These are phyloP conservation scores for Ectemnius cavifrons DNA, from an alignment of 2,888 invertebrate species.

Conservation along the genomic window DNA sequence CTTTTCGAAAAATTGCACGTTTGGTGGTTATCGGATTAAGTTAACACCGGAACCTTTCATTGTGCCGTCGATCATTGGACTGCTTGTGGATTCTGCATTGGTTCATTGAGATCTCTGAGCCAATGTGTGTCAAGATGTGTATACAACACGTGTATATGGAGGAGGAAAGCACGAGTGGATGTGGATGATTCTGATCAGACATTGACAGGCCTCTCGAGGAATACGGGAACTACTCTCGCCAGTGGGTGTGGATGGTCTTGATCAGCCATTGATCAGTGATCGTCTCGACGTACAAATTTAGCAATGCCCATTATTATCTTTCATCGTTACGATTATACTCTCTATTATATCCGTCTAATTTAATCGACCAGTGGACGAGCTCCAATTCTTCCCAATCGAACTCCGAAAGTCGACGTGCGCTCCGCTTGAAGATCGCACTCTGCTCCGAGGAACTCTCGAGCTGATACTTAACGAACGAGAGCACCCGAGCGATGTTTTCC, in stretches of 20 bases:
- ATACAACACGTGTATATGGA: slow-evolving; percentile 5
- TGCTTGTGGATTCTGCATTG: background rate
- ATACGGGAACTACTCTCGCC: background rate
- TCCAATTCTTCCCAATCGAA: too few relatives aligned
- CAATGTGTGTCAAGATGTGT: slow-evolving; percentile 29
- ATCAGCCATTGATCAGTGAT: slow-evolving; percentile 30
- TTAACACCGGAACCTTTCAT: background rate
- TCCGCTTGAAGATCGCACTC: too few relatives aligned
- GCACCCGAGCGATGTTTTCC: background rate
- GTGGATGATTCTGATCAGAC: slow-evolving; percentile 26
- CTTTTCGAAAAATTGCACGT: too few relatives aligned
- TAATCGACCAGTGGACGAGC: too few relatives aligned
- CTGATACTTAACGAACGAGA: too few relatives aligned
- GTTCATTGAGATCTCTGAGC: too few relatives aligned
- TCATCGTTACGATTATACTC: too few relatives aligned
- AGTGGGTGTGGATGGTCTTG: slow-evolving; percentile 23
- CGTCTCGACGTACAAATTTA: background rate
- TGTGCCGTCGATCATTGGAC: background rate
- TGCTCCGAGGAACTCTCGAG: too few relatives aligned
- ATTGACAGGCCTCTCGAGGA: slow-evolving; percentile 22
- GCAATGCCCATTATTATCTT: too few relatives aligned
- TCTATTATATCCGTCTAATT: too few relatives aligned
- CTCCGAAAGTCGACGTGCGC: too few relatives aligned
- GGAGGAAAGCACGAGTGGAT: slow-evolving; percentile 8
- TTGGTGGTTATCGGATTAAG: too few relatives aligned